Conservation (phyloP, 2,113 vertebrate genomes). For the Sinocyclocheilus anshuiensis region DNA sequence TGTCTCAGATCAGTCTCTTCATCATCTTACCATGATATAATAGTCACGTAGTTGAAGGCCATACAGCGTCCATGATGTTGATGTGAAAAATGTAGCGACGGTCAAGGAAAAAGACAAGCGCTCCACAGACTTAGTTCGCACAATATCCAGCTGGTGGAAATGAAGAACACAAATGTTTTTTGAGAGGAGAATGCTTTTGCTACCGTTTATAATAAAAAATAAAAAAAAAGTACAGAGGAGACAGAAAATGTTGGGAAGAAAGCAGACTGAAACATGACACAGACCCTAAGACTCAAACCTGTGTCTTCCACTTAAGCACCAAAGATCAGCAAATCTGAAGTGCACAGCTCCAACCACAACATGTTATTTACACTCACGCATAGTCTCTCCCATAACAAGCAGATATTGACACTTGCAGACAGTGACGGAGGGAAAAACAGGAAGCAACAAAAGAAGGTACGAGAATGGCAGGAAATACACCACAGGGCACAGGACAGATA, state of each 20-base stretch:
- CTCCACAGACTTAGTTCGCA: constrained; percentile 80
- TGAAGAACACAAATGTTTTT: not conserved
- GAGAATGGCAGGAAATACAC: constrained; percentile 76
- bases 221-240: not conserved
- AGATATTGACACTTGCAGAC: constrained; percentile 52
- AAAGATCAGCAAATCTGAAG: not conserved
- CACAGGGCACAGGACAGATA: constrained; percentile 53
- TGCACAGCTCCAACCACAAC: not conserved
- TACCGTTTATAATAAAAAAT: not conserved
- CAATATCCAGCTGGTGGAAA: constrained; percentile 76
- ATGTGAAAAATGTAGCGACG: constrained; percentile 87
- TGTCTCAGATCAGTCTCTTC: not conserved
- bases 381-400: constrained; percentile 44
- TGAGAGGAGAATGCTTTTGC: not conserved
- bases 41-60: constrained; percentile 81
- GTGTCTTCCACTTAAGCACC: not conserved
- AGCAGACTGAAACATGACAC: not conserved
- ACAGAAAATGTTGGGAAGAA: not conserved
- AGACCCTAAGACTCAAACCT: not conserved
- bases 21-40: constrained; percentile 83
- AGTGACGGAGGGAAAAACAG: constrained; percentile 71
- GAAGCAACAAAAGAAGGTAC: constrained; percentile 57
- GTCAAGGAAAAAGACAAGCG: constrained; percentile 88
- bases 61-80: constrained; percentile 88
- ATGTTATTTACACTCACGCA: not conserved